Conservation (phyloP, 2,113 vertebrate species). For the Cricetomys ansorgei region DNA sequence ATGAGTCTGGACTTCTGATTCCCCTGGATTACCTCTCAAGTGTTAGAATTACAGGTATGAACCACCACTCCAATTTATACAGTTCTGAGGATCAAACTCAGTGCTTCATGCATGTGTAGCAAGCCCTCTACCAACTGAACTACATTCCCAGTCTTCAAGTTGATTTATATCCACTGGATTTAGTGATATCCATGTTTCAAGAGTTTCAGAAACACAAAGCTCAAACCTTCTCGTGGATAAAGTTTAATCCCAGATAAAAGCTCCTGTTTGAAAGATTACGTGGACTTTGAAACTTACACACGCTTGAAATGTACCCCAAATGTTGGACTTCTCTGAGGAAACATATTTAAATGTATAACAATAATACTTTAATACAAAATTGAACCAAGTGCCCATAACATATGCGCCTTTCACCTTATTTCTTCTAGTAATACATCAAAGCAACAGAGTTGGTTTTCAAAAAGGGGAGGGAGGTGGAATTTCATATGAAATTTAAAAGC, state of each 20-base stretch:
- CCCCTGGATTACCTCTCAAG: no score
- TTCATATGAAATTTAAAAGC: conserved; percentile 52
- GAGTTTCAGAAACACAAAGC: conserved; percentile 41
- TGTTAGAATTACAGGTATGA: not conserved
- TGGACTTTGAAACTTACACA: conserved; percentile 58
- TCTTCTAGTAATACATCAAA: conserved; percentile 69
- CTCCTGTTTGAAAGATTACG: conserved; percentile 64
- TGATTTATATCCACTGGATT: conserved; percentile 42
- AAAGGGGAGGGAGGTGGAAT: not conserved
- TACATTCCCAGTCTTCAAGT: not conserved
- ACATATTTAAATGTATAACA: conserved; percentile 52
- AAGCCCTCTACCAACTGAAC: not conserved
- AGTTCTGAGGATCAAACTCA: not conserved
- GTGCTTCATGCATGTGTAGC: not conserved
- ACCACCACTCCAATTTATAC: no score
- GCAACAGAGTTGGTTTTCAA: not conserved
- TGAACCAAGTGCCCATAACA: conserved; percentile 27
- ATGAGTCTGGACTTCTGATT: no score
- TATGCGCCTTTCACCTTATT: conserved; percentile 47
- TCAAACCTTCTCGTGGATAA: conserved; percentile 33
- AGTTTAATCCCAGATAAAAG: conserved; percentile 51
- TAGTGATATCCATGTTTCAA: conserved; percentile 19
- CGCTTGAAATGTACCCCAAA: conserved; percentile 51
- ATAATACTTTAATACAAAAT: conserved; percentile 57
- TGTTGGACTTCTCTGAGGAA: conserved; percentile 43